Base-by-base conservation (phyloP, 1,140 invertebrate species). In the Maniola jurtina region DNA sequence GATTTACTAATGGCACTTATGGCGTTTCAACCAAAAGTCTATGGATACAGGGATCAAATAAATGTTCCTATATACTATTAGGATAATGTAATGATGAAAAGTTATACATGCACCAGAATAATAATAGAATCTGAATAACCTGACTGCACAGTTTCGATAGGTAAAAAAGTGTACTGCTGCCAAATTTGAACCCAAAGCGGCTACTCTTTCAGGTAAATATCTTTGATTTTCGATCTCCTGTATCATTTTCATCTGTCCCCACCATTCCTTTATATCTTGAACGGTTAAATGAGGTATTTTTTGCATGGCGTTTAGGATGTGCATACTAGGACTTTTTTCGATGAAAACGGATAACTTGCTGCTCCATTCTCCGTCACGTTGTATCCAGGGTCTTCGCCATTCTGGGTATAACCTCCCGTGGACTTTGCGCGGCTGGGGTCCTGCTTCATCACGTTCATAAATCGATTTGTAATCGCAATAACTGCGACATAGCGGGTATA, bases 81-180 rank as follows among this genome's bases (percentile, higher is more conserved):
- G 25, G 25, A 25, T 25, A 2, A 4, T 25, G 25, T 25, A 25
- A 25, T 25, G 25, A 42, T 42, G 40, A 13, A 42, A 42, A 42
- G 40, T 42, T 42, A 10, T 42, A 25, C 1, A 25, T 25, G 4
- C 25, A 25, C 25, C 1, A 25, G 25, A n/a, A n/a, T n/a, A n/a
- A n/a, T 25, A 13, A 42, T 42, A 42, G 13, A 48, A 48, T 48
- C 14, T 34, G 4, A 34, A 3, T 13, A 34, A 91, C 90, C 79
- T 91, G 13, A 92, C 81, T 35, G 77, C 62, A 42, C 74, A 77
- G 16, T 80, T 69, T 14, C 90, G 76, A 74, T 81, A 86, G 10
- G 75, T 73, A 64, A 91, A 87, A 71, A 89, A 91, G 66, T 89
- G 86, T 15, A 87, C 66, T 16, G 88, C 88, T 50, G 79, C 88